Base-by-base conservation (phyloP, 2,113 vertebrate species). In the Eptesicus fuscus region DNA sequence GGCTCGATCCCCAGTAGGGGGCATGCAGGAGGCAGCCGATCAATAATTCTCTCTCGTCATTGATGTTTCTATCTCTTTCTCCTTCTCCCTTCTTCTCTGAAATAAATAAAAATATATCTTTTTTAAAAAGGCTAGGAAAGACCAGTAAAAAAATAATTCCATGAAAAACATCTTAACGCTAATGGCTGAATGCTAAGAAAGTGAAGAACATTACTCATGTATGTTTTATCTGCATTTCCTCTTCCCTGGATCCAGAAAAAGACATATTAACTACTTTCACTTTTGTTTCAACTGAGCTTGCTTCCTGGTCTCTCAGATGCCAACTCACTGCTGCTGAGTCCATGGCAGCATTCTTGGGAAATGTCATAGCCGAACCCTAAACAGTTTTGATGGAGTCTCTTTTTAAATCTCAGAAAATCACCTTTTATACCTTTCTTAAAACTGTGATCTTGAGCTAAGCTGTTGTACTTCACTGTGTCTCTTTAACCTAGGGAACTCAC, bases 401-500 rank as follows among this genome's bases (percentile, higher is more conserved):
- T 88, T 84, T 90, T 88, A 37, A 93, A 93, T 65, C 95, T 96
- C 88, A 88, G 93, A 90, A 96, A 96, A 95, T 97, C 92, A 74
- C 71, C 82, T 95, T 95, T 97, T 90, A 92, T 71, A 85, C 84
- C 49, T 96, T 95, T 96, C 91, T 96, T 97, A 94, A 96, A 96
- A 95, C 76, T n/a, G 77, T 88, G 96, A 95, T 95, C 92, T 95
- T 77, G 82, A 96, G 94, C 95, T 97, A 97, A 95, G 95, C 97
- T 84, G 88, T 47, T 83, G 92, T 95, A 96, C 83, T 96, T 74
- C 49, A 94, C 92, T 94, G 67, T 97, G 97, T 97, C 96, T 95
- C 92, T 96, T 97, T 95, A 97, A 97, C 96, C 88, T 96, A 88
- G 59, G 93, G 94, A 97, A 95, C 90, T 91, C 4, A 9, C 96